These are phyloP conservation scores for Oscheius sp. DNA, from an alignment of 2,888 invertebrate genomes.

Conservation along the genomic window DNA sequence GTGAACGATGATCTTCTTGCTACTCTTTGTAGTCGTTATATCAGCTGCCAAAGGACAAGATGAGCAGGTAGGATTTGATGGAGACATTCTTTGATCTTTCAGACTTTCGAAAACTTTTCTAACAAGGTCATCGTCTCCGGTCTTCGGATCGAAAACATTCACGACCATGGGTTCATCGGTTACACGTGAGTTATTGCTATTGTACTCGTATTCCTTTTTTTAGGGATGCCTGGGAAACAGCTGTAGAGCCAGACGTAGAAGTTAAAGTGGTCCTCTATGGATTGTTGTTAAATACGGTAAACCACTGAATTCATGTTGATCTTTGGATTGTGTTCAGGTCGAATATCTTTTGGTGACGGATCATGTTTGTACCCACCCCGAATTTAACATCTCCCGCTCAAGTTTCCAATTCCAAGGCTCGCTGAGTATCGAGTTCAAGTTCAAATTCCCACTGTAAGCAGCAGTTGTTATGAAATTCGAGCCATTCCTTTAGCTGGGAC, in stretches of 20 bases:
- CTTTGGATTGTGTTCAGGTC: constrained; percentile 39
- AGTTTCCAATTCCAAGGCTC: constrained; percentile 12
- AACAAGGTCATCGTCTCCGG: constrained; percentile 50
- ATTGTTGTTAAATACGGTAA: constrained; percentile 66
- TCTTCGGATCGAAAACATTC: constrained; percentile 56
- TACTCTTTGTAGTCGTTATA: too few relatives aligned
- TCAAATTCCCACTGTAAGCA: constrained; percentile 59
- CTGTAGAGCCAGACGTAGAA: constrained; percentile 60
- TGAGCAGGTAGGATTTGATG: too few relatives aligned
- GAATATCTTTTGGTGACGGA: constrained; percentile 62
- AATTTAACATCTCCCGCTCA: constrained; percentile 54
- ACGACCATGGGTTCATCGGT: constrained; percentile 55
- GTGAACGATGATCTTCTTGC: too few relatives aligned
- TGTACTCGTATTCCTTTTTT: constrained; percentile 6
- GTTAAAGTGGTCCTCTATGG: constrained; percentile 68
- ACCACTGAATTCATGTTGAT: not conserved
- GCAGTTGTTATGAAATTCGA: constrained; percentile 29
- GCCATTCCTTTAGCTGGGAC: constrained; percentile 41
- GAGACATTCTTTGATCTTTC: too few relatives aligned
- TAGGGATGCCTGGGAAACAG: constrained; percentile 62
- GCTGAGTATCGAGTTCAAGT: constrained; percentile 60
- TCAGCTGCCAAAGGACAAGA: too few relatives aligned
- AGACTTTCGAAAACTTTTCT: too few relatives aligned
- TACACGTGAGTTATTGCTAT: constrained; percentile 54
- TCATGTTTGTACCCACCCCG: constrained; percentile 60